These are phyloP conservation scores for Drosophila paranaensis DNA, from an alignment of 2,888 invertebrate species.

Conservation along the genomic window DNA sequence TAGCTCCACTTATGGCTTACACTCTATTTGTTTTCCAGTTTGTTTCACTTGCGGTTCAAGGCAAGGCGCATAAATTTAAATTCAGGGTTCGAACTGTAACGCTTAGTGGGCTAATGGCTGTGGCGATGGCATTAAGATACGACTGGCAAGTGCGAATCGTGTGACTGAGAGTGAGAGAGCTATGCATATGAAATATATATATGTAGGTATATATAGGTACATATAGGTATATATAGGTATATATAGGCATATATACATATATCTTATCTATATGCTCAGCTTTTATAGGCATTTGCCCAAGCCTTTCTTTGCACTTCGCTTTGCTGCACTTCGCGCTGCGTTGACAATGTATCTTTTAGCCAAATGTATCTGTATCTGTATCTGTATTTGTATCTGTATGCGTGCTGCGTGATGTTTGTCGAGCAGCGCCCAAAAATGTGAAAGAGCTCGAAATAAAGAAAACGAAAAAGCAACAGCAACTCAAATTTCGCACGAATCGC, in stretches of 20 bases:
- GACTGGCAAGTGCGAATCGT: conserved; percentile 6
- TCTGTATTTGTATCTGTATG: background rate
- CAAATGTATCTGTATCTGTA: background rate
- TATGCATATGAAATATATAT: too few species aligned
- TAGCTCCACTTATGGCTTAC: background rate
- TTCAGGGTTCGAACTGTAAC: conserved; percentile 15
- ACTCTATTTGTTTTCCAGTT: background rate
- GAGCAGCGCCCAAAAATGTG: conserved; percentile 50
- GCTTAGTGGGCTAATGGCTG: conserved; percentile 7
- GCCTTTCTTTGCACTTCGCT: conserved; percentile 69
- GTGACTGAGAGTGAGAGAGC: background rate
- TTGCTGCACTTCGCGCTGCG: conserved; percentile 44
- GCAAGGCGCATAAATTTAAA: conserved; percentile 12
- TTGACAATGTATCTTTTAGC: conserved; percentile 21
- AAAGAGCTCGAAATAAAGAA: background rate
- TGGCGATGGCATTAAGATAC: conserved; percentile 11
- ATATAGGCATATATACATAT: background rate
- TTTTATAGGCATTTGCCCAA: conserved; percentile 27
- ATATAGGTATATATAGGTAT: background rate
- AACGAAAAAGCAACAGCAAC: background rate
- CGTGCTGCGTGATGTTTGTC: conserved; percentile 42
- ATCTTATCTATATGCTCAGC: background rate
- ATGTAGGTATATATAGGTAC: background rate
- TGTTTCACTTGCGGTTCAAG: conserved; percentile 3
- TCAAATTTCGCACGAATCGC: conserved; percentile 57